A percentile compares a stretch with the other conserved stretches of the same genome.
phyloP scores from a whole-genome alignment of 2,113 vertebrate species.

The Platysternon megacephalum region DNA sequence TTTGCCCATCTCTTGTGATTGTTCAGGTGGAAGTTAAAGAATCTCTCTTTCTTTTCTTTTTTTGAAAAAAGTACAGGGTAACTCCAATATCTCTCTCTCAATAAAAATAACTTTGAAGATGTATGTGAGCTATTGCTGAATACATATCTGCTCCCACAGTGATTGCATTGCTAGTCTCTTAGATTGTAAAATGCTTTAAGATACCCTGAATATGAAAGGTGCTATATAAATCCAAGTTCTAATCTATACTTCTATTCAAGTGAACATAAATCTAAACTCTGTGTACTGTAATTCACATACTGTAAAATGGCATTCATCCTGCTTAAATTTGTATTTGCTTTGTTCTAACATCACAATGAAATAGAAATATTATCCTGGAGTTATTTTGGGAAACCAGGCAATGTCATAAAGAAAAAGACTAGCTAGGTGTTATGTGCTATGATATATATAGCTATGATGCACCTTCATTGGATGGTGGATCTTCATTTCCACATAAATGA shows the following conservation, averaged over 20 bases:
- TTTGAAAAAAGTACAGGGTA: background rate
- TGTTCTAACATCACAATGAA: background rate
- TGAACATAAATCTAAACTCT: background rate
- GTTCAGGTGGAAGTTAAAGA: background rate
- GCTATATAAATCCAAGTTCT: conserved; percentile 2
- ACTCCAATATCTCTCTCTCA: background rate
- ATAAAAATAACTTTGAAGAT: background rate
- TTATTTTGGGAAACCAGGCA: background rate
- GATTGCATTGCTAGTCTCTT: background rate
- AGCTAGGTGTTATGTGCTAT: background rate
- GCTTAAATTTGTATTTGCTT: background rate
- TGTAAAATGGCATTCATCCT: conserved; percentile 6
- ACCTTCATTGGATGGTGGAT: background rate
- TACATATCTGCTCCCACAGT: background rate
- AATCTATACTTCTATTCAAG: conserved; percentile 7
- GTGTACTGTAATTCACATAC: background rate
- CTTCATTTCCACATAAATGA: background rate
- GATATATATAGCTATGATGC: background rate
- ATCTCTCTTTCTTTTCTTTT: background rate
- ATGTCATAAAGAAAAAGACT: background rate
- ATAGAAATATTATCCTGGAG: background rate
- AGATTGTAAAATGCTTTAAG: background rate
- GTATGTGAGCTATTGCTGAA: background rate
- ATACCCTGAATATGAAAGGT: background rate
- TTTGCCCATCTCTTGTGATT: background rate